Base-by-base conservation (phyloP, 2,113 vertebrate genomes). In the Athene cunicularia region DNA sequence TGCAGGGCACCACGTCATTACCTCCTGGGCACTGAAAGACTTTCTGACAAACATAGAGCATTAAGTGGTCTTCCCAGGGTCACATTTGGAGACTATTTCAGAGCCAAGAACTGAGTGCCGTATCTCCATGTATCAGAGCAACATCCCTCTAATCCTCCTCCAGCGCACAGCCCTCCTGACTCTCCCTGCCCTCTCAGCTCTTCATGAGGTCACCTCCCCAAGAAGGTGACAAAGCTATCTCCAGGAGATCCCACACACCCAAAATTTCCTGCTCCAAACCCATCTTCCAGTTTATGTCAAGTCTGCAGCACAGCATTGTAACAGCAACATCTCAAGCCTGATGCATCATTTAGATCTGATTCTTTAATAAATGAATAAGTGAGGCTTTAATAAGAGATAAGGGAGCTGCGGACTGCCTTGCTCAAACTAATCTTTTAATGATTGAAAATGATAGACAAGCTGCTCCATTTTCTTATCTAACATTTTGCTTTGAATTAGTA, bases 401-500 rank as follows among this genome's bases (percentile, higher is more conserved):
- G 63, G 32, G 39, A 96, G 59, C 43, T 50, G 80, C 12, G 3
- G 39, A 91, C 52, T 80, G 88, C 43, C 28, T 66, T 47, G 49
- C 62, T 89, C 56, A 71, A 74, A 27, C 70, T 96, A 81, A 94
- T 90, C 43, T 93, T 95, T 95, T 91, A 95, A 86, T 92, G 75
- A 24, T 19, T 94, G 21, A 72, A 95, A 90, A 89, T 88, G 63
- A 96, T 33, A 84, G 91, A 95, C 79, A 95, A 91, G 83, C 76
- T 93, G n/a, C 67, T 96, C 10, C 53, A 72, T 43, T 82, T 95
- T 83, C 80, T 94, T 95, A 80, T 92, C 90, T 73, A 82, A 60
- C 45, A 68, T 76, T 94, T 93, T 80, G 43, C 83, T 95, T 85
- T 95, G 59, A 93, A 94, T 96, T 97, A 96, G 91, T 96, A 95